Evolutionary conservation across 2,888 invertebrate species (phyloP).

Genomic region (Globia sparganii): DNA sequence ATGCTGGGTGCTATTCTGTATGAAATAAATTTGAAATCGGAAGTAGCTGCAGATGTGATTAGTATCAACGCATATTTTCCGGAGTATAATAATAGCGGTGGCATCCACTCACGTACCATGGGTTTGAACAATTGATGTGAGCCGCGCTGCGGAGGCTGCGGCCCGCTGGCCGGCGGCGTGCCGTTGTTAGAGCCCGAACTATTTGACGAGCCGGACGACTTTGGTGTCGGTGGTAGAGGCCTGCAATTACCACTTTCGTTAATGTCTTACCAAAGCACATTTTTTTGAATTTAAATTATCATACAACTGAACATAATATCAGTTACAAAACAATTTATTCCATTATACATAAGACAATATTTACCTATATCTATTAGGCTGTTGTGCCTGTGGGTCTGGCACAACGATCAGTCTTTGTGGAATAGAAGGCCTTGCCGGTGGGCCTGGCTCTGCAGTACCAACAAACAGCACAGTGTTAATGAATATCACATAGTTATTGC

Average conservation of each 20-base stretch:
- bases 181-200: slow-evolving; percentile 90
- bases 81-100: slow-evolving; percentile 31
- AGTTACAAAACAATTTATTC: slow-evolving; percentile 19
- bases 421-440: slow-evolving; percentile 96
- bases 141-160: slow-evolving; percentile 94
- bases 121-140: slow-evolving; percentile 96
- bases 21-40: background rate
- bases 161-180: slow-evolving; percentile 88
- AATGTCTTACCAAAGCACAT: background rate
- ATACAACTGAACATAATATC: background rate
- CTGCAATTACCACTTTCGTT: slow-evolving; percentile 78
- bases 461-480: slow-evolving; percentile 66
- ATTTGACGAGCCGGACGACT: slow-evolving; percentile 91
- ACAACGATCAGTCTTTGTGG: slow-evolving; percentile 97
- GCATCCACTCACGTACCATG: slow-evolving; percentile 90
- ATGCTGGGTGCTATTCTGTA: background rate
- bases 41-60: slow-evolving; percentile 7
- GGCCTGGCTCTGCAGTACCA: slow-evolving; percentile 93
- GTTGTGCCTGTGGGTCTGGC: slow-evolving; percentile 95
- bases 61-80: slow-evolving; percentile 39
- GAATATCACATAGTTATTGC: slow-evolving; percentile 57
- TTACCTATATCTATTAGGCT: slow-evolving; percentile 91
- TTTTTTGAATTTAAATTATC: background rate
- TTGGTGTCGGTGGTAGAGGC: slow-evolving; percentile 96
- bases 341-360: slow-evolving; percentile 35